Evolutionary conservation across 2,797 vertebrate genomes (phyloP).

Genomic region (Cirrhinus molitorella): DNA sequence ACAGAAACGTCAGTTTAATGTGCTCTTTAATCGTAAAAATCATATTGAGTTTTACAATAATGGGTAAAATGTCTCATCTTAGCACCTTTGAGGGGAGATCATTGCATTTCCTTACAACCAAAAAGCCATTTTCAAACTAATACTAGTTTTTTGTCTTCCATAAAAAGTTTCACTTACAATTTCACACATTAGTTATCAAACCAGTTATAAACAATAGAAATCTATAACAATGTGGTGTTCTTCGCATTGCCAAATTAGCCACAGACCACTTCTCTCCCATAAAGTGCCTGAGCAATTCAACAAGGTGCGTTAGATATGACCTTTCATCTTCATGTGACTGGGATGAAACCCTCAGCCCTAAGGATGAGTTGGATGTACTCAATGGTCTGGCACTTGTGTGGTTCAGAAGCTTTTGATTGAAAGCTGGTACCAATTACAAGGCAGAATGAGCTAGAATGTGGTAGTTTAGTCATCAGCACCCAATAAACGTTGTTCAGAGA

Average conservation of each 20-base stretch:
- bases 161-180: conserved; percentile 9
- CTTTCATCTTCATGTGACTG: conserved; percentile 1
- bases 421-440: conserved; percentile 47
- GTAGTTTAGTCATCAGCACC: conserved; percentile 35
- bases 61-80: conserved; percentile 17
- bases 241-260: not conserved
- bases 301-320: not conserved
- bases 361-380: conserved; percentile 13
- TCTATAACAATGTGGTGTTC: conserved; percentile 17
- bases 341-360: conserved; percentile 3
- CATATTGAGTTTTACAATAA: not conserved
- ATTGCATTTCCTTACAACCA: conserved; percentile 29
- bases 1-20: conserved; percentile 31
- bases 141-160: not conserved
- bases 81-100: conserved; percentile 52
- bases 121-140: conserved; percentile 15
- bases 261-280: conserved; percentile 12
- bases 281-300: conserved; percentile 2
- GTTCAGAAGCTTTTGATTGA: conserved; percentile 43
- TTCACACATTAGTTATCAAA: conserved; percentile 26
- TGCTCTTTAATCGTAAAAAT: conserved; percentile 37
- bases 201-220: not conserved
- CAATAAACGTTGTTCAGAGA: conserved; percentile 8
- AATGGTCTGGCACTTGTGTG: conserved; percentile 59
- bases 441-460: conserved; percentile 43